Conservation (phyloP, 2,113 vertebrate species). For the Aythya baeri region DNA sequence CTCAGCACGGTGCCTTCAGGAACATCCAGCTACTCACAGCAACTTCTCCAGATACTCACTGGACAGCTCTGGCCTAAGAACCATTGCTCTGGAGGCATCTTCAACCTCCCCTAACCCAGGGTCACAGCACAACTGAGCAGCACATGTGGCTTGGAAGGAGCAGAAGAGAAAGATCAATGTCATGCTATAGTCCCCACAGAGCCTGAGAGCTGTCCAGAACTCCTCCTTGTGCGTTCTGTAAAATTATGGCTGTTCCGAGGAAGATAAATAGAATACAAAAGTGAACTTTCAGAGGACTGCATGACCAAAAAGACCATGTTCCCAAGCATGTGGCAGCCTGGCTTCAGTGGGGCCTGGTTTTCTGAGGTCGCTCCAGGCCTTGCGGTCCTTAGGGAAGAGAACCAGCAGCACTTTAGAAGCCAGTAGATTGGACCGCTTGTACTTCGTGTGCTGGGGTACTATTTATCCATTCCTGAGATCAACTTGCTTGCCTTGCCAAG, state of each 20-base stretch:
- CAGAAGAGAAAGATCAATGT: background rate
- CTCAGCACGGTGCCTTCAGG: background rate
- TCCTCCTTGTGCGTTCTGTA: background rate
- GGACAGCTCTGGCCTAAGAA: background rate
- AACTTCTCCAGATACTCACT: background rate
- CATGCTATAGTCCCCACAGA: background rate
- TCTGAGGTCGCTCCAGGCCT: background rate
- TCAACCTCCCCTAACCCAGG: background rate
- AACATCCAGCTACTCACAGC: background rate
- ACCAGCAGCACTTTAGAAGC: background rate
- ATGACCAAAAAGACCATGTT: background rate
- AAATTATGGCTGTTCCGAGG: background rate
- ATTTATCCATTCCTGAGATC: accelerated
- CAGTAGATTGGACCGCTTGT: background rate
- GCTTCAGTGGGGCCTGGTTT: background rate
- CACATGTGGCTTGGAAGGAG: background rate
- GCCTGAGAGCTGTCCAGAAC: background rate
- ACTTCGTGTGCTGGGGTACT: background rate
- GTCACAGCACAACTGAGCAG: background rate
- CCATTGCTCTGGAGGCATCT: background rate
- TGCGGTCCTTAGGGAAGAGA: background rate
- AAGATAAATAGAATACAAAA: background rate
- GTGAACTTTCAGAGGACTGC: background rate
- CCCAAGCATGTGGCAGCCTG: background rate
- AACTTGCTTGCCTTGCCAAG: background rate